phyloP scores from a whole-genome alignment of 1,140 invertebrate species.

The Arctopsyche grandis region DNA sequence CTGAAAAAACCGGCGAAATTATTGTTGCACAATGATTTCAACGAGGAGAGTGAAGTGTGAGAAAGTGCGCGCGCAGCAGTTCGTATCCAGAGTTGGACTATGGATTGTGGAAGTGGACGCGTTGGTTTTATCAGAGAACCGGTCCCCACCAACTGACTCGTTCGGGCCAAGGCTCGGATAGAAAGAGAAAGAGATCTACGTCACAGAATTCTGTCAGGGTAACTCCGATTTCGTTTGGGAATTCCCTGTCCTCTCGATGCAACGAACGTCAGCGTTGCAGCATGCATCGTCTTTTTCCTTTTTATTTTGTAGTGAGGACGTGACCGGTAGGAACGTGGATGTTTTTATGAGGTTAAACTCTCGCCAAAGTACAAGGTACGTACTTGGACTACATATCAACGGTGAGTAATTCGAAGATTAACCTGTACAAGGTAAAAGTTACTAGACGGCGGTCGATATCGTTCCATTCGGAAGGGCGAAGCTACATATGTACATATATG shows the following conservation, averaged over 20 bases:
- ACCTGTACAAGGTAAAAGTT: not conserved
- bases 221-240: too few relatives aligned
- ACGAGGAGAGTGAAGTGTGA: too few relatives aligned
- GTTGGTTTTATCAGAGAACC: conserved; percentile 41
- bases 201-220: not conserved
- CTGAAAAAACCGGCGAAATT: too few relatives aligned
- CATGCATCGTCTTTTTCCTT: too few relatives aligned
- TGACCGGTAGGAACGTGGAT: not conserved
- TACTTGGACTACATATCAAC: conserved; percentile 2
- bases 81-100: conserved; percentile 26
- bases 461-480: too few relatives aligned
- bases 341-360: not conserved
- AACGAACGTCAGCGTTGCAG: not conserved
- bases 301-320: too few relatives aligned
- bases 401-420: not conserved
- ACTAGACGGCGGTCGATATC: too few relatives aligned
- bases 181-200: conserved; percentile 15
- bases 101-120: conserved; percentile 23
- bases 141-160: conserved; percentile 17
- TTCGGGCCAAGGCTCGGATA: conserved; percentile 39
- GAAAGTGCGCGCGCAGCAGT: too few relatives aligned
- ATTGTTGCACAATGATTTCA: too few relatives aligned
- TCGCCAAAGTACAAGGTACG: conserved; percentile 16
- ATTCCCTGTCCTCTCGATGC: not conserved
- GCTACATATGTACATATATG: too few relatives aligned